Base-by-base conservation (phyloP, 2,113 vertebrate genomes). In the Sus scrofa region DNA sequence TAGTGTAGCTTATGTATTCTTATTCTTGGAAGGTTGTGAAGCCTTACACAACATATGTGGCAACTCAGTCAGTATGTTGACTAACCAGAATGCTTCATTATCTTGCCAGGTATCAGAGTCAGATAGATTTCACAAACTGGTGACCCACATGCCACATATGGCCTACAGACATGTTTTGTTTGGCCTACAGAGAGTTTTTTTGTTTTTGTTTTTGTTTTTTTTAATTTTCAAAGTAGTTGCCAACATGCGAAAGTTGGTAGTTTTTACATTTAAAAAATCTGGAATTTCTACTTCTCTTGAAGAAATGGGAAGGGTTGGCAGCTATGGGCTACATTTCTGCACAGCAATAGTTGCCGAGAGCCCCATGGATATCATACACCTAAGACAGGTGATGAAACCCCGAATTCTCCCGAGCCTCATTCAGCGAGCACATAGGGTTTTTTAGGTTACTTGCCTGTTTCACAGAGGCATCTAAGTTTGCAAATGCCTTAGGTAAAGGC, bases 81-180 rank as follows among this genome's bases (percentile, higher is more conserved):
- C 62, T 73, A 71, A 88, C 24, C 24, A 84, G 52, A 90, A 68
- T 86, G 52, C 63, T 87, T 34, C 2, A 62, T 30, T 58, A 71
- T 54, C 56, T 90, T 85, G 26, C 54, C 70, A 93, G 81, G 92
- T 58, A 86, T 39, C 50, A 81, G 81, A 96, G 60, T 56, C 10
- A 84, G 39, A 84, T 68, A 83, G 34, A 88, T 85, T 86, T 94
- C n/a, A 11, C 67, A 86, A 74, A 85, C 82, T 89, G 37, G 8
- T 86, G 77, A 95, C 86, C 85, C 93, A 70, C 52, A 92, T 94
- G 96, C 50, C 92, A 86, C 52, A 74, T 78, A 86, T 78, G 86
- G 86, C 83, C 58, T 84, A 71, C 13, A 73, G 24, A 62, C 58
- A 75, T 90, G 30, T 89, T 94, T 94, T 87, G 74, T 92, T 94